phyloP scores from a whole-genome alignment of 2,888 invertebrate species.

The Caradrina clavipalpis region DNA sequence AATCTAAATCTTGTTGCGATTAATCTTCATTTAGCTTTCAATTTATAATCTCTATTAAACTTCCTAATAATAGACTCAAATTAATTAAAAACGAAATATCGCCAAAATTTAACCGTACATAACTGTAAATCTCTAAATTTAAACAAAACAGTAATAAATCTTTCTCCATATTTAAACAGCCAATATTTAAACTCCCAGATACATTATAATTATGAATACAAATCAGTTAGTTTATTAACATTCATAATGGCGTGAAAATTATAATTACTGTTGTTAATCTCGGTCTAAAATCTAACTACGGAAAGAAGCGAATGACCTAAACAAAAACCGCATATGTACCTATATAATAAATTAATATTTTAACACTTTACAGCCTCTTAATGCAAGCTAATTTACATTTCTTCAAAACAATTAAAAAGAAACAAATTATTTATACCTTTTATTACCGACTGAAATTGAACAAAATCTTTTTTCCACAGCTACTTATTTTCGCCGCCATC shows the following conservation, averaged over 20 bases:
- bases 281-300: slow-evolving; percentile 15
- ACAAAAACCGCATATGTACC: background rate
- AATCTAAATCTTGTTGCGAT: slow-evolving; percentile 26
- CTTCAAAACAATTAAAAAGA: background rate
- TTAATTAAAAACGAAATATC: slow-evolving; percentile 26
- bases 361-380: background rate
- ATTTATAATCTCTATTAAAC: slow-evolving; percentile 5
- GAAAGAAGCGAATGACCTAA: background rate
- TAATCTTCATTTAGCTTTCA: slow-evolving; percentile 26
- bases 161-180: slow-evolving; percentile 5
- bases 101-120: background rate
- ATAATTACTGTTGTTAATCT: slow-evolving; percentile 38
- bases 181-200: background rate
- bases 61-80: slow-evolving; percentile 7
- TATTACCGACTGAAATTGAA: slow-evolving; percentile 17
- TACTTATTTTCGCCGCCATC: slow-evolving; percentile 75
- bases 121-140: background rate
- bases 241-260: background rate
- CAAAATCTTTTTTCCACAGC: slow-evolving; percentile 69
- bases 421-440: background rate
- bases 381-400: slow-evolving; percentile 5
- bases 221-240: slow-evolving; percentile 23
- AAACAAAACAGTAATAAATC: slow-evolving; percentile 15
- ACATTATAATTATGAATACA: slow-evolving; percentile 11
- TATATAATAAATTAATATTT: too few relatives aligned